Conservation (phyloP, 2,113 vertebrate genomes). For the Macrotus californicus region DNA sequence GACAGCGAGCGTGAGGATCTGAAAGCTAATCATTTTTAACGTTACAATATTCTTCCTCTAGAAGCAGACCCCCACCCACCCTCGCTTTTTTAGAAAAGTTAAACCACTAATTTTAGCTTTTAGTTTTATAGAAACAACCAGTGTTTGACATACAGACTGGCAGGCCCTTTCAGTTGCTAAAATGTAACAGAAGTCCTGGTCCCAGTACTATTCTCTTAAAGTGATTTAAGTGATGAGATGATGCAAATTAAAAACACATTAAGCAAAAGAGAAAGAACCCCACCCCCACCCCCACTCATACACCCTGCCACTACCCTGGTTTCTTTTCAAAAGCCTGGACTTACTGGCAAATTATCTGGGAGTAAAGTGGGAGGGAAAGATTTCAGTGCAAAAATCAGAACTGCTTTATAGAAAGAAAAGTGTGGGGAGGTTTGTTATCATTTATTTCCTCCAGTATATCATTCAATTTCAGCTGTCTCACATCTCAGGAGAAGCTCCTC, state of each 20-base stretch:
- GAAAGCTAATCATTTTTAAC: not conserved
- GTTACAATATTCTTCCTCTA: not conserved
- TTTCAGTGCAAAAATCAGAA: constrained; percentile 75
- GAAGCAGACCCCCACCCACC: too few species aligned
- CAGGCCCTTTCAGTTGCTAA: not conserved
- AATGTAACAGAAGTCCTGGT: not conserved
- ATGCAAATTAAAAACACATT: constrained; percentile 16
- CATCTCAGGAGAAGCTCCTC: constrained; percentile 69
- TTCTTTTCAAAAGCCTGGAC: constrained; percentile 73
- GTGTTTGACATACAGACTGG: not conserved
- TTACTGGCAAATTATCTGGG: constrained; percentile 77
- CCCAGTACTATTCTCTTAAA: not conserved
- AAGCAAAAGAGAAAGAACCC: constrained; percentile 4
- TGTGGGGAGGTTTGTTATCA: constrained; percentile 73
- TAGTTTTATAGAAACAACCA: not conserved
- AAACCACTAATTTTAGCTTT: not conserved
- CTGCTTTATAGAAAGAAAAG: constrained; percentile 65
- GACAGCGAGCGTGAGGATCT: not conserved
- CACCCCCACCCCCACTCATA: too few species aligned
- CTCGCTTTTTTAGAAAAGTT: not conserved
- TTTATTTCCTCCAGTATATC: constrained; percentile 77
- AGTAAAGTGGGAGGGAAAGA: constrained; percentile 72
- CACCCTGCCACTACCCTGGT: constrained; percentile 41
- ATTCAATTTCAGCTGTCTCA: constrained; percentile 78
- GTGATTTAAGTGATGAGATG: not conserved